Evolutionary conservation across 2,888 invertebrate species (phyloP), one percentile per base, ranked within the genome.

Genomic region (Stegana nigrithorax): DNA sequence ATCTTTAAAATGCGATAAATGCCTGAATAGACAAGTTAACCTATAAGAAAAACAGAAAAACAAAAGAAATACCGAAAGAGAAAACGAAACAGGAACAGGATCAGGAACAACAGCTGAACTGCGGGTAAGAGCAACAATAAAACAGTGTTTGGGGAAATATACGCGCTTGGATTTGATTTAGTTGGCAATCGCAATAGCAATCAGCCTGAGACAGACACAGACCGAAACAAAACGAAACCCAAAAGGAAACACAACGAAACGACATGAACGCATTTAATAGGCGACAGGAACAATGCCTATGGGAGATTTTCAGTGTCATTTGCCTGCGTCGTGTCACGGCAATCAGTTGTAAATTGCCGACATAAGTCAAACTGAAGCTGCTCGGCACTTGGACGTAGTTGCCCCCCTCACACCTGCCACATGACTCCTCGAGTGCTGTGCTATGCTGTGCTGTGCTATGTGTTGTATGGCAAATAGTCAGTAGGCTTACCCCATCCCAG

Each of bases 1-100:
- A 77, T 77, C 69, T 68, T 60, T 64, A 73, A 67, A 59, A 55
- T 63, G 67, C 61, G 75, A 76, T 78, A 73, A 67, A 63, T 62
- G 32, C 2, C 23, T 47, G 47, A 47, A 23, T 12, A 12, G 23
- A n/a, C n/a, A n/a, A n/a, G n/a, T n/a, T n/a, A n/a, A n/a, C n/a
- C 8, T 23, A 10, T 21, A 10, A 36, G n/a, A 36, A n/a, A 3
- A n/a, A 36, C n/a, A 36, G 36, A 36, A 36, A 4, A n/a, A 7
- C 10, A 47, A 45, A 17, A 21, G 2, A 12, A 45, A 45, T 19
- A 23, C 10, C n/a, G 10, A 36, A 45, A 21, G 47, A 8, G n/a
- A n/a, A 23, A n/a, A 23, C 23, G 25, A n/a, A 42, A 50, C 21
- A 50, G 23, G 45, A 45, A 6, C 39, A 39, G 4, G n/a, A 39